phyloP scores from a whole-genome alignment of 2,797 vertebrate species.

The Petrocephalus schoutedeni region DNA sequence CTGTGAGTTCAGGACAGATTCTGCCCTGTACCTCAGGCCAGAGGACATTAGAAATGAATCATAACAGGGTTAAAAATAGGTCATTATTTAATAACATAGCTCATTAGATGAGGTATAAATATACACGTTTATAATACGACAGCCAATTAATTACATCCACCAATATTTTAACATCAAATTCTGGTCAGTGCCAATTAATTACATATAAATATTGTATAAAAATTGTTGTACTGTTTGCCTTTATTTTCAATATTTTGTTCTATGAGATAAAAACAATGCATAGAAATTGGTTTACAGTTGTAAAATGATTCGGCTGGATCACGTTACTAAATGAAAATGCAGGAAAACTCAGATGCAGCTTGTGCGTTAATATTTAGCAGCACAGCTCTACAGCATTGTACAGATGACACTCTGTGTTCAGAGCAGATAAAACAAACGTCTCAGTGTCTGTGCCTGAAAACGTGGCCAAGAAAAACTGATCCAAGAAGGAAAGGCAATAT shows the following conservation, averaged over 20 bases:
- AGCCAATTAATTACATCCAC: not conserved
- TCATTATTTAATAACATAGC: not conserved
- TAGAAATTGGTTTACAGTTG: conserved; percentile 14
- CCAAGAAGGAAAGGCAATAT: conserved; percentile 5
- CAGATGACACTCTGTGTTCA: conserved; percentile 53
- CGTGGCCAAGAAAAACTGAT: not conserved
- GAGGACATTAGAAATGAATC: not conserved
- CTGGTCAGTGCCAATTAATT: not conserved
- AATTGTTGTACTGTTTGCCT: not conserved
- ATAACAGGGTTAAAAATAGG: not conserved
- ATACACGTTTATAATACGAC: not conserved
- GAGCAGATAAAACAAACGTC: conserved; percentile 53
- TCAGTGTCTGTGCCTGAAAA: conserved; percentile 40
- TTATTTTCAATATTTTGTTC: not conserved
- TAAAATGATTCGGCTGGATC: not conserved
- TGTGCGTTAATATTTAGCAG: conserved; percentile 37
- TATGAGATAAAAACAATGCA: conserved; percentile 42
- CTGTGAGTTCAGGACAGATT: not conserved
- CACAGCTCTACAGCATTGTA: conserved; percentile 42
- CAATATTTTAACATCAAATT: not conserved
- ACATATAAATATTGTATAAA: not conserved
- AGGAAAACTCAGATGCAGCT: not conserved
- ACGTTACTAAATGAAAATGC: not conserved
- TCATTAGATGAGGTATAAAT: not conserved
- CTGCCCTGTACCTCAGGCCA: not conserved